Evolutionary conservation across 2,888 invertebrate genomes (phyloP).

Genomic region (Coelogynopora nodosa): DNA sequence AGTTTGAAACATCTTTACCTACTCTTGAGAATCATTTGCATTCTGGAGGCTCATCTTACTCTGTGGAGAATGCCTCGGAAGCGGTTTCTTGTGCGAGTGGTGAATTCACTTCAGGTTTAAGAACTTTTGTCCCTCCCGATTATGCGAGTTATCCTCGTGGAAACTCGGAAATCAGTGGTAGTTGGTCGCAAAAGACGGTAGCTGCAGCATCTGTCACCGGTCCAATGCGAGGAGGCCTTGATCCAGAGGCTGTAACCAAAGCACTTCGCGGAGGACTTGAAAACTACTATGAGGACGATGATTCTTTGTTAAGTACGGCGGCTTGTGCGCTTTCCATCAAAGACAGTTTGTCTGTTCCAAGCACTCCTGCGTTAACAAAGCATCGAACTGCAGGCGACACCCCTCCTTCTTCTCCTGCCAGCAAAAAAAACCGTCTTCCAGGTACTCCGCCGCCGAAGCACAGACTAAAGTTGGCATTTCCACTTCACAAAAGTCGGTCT

Average conservation of each 20-base stretch:
- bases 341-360: not conserved
- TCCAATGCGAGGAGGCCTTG: not conserved
- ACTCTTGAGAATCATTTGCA: not conserved
- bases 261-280: not conserved
- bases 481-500: not conserved
- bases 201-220: slow-evolving; percentile 1
- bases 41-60: not conserved
- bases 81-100: not conserved
- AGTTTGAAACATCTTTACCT: not conserved
- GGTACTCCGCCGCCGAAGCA: slow-evolving; percentile 26
- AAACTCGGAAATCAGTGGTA: not conserved
- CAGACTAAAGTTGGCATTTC: not conserved
- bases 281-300: not conserved
- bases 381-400: not conserved
- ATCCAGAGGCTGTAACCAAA: not conserved
- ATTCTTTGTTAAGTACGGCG: not conserved
- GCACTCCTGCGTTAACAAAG: not conserved
- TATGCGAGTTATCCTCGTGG: not conserved
- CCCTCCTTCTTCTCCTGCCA: not conserved
- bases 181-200: not conserved
- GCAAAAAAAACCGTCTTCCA: not conserved
- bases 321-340: not conserved
- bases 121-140: not conserved
- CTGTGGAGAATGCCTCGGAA: not conserved
- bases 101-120: not conserved